Percentiles rank a stretch among this genome's conserved stretches.
These are phyloP conservation scores for Ailurus styani DNA, from an alignment of 2,113 vertebrate species.

Conservation along the genomic window DNA sequence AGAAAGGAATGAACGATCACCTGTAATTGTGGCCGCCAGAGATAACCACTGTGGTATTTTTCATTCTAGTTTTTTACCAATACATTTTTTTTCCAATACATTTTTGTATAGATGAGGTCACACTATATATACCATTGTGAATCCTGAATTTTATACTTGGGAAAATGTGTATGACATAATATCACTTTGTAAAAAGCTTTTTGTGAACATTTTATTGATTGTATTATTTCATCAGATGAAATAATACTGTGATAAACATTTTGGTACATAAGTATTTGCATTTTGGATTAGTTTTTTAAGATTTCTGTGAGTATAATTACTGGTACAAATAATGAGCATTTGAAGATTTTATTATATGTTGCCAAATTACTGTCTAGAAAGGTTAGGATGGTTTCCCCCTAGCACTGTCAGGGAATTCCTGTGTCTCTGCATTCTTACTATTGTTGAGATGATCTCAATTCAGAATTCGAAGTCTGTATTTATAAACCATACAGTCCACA, in stretches of 20 bases:
- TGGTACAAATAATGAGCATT: not conserved
- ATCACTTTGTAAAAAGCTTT: slow-evolving; percentile 38
- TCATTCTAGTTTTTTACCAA: not conserved
- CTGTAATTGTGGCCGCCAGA: not conserved
- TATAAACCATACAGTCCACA: not conserved
- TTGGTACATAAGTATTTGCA: not conserved
- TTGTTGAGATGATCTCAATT: not conserved
- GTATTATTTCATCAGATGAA: slow-evolving; percentile 11
- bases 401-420: not conserved
- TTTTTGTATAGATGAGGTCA: slow-evolving; percentile 2
- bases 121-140: not conserved
- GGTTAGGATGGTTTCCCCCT: not conserved
- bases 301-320: slow-evolving; percentile 34
- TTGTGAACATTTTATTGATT: slow-evolving; percentile 21
- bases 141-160: slow-evolving; percentile 25
- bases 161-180: slow-evolving; percentile 6
- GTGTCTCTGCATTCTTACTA: not conserved
- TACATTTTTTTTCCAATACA: slow-evolving; percentile 13
- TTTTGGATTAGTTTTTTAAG: slow-evolving; percentile 4
- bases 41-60: not conserved
- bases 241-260: slow-evolving; percentile 8
- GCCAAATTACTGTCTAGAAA: not conserved
- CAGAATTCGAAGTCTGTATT: not conserved
- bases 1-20: not conserved
- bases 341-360: slow-evolving; percentile 15